Conservation (phyloP, 2,888 invertebrate species). For the Eilema caniola region DNA sequence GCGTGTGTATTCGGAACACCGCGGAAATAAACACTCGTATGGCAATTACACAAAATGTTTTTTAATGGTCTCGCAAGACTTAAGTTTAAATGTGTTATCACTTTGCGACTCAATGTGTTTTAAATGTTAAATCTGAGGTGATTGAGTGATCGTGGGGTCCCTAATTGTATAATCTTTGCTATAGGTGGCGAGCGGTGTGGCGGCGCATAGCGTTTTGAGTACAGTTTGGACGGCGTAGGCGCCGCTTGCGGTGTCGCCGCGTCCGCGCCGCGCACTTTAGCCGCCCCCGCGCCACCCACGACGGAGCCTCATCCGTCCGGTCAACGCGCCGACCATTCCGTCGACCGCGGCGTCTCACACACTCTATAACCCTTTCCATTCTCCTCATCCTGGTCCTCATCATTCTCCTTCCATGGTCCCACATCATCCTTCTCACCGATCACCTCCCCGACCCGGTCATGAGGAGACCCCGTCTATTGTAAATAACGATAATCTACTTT, state of each 20-base stretch:
- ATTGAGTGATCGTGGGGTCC: background rate
- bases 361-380: constrained; percentile 52
- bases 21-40: constrained; percentile 63
- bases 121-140: background rate
- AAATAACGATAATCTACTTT: constrained; percentile 85
- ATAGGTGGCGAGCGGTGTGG: constrained; percentile 86
- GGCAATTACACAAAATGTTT: constrained; percentile 66
- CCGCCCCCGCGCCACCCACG: constrained; percentile 50
- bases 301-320: constrained; percentile 56
- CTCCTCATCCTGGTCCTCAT: constrained; percentile 55
- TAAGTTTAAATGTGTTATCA: constrained; percentile 37
- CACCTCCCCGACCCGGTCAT: constrained; percentile 56
- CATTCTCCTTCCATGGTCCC: constrained; percentile 38
- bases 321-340: constrained; percentile 68
- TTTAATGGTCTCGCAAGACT: constrained; percentile 61
- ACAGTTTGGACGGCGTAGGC: constrained; percentile 5
- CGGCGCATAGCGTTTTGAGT: constrained; percentile 68
- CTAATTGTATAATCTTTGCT: background rate
- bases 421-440: constrained; percentile 45
- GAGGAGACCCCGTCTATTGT: constrained; percentile 79
- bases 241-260: constrained; percentile 29
- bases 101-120: background rate
- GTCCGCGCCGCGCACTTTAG: constrained; percentile 51
- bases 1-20: constrained; percentile 65
- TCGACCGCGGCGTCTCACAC: constrained; percentile 75